A percentile compares a stretch with the other conserved stretches of the same genome.
Conservation (phyloP, 2,113 vertebrate genomes). For the Gavialis gangeticus region DNA sequence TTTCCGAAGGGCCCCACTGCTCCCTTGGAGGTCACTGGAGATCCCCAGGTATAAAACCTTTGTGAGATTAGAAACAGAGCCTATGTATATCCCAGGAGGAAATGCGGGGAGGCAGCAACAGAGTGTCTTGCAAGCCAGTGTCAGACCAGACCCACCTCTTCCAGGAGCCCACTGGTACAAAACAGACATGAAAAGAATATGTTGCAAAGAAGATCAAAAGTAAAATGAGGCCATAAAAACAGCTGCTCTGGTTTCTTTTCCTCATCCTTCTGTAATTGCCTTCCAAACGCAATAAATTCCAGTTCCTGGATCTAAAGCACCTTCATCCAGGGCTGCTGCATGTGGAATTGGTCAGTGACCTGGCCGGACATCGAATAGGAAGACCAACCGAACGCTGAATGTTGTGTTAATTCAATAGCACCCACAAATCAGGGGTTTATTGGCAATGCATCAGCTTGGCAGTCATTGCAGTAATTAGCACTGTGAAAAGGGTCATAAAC, state of each 20-base stretch:
- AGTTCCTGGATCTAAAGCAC: not conserved
- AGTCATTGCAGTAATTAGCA: conserved; percentile 53
- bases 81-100: not conserved
- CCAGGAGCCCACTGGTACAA: not conserved
- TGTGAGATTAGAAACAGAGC: not conserved
- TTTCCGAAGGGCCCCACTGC: not conserved
- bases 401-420: conserved; percentile 8
- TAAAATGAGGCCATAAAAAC: rapidly evolving
- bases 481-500: conserved; percentile 30
- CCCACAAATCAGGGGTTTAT: not conserved
- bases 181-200: not conserved
- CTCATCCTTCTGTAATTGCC: not conserved
- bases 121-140: not conserved
- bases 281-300: not conserved
- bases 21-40: not conserved
- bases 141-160: not conserved
- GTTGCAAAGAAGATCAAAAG: not conserved
- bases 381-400: not conserved
- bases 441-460: conserved; percentile 59
- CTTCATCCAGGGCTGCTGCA: not conserved
- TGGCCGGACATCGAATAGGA: not conserved
- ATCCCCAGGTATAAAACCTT: rapidly evolving
- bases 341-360: not conserved
- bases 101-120: no score
- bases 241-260: not conserved